A percentile compares a stretch with the other conserved stretches of the same genome.
These are phyloP conservation scores for Bos indicus DNA, from an alignment of 2,113 vertebrate genomes.

Conservation along the genomic window DNA sequence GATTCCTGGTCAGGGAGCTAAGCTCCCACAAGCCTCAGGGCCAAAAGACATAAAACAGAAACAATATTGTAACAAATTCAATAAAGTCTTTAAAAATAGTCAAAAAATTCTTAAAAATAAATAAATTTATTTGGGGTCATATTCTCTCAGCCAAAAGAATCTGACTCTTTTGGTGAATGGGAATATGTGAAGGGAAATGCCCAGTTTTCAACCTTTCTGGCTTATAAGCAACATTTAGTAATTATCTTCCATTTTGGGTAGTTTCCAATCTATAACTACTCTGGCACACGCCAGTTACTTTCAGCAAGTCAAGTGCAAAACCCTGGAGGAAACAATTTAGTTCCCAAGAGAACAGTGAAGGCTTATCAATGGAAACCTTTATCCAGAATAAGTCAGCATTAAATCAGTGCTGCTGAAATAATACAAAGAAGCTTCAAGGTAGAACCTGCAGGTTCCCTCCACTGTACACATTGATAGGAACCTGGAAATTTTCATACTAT, in stretches of 20 bases:
- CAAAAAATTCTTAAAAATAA: background rate
- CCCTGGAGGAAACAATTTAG: slow-evolving; percentile 10
- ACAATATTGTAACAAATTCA: background rate
- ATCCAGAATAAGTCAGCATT: background rate
- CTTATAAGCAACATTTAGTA: slow-evolving; percentile 50
- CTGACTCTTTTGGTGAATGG: background rate
- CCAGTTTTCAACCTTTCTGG: background rate
- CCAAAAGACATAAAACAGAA: background rate
- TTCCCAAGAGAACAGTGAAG: background rate
- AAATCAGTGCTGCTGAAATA: slow-evolving; percentile 40
- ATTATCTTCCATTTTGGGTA: slow-evolving; percentile 45
- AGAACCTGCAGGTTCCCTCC: slow-evolving; percentile 3
- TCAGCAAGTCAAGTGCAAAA: slow-evolving; percentile 64
- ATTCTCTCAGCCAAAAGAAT: background rate
- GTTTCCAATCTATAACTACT: slow-evolving; percentile 37
- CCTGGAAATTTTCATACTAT: background rate
- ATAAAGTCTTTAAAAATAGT: background rate
- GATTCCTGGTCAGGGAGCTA: background rate
- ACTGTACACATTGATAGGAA: background rate
- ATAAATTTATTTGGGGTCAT: background rate
- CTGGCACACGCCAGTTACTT: slow-evolving; percentile 69
- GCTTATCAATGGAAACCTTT: slow-evolving; percentile 27
- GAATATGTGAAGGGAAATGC: slow-evolving; percentile 17
- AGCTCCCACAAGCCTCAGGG: background rate
- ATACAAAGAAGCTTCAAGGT: background rate